Base-by-base conservation (phyloP, 2,888 invertebrate species). In the Andrena chrysosceles region DNA sequence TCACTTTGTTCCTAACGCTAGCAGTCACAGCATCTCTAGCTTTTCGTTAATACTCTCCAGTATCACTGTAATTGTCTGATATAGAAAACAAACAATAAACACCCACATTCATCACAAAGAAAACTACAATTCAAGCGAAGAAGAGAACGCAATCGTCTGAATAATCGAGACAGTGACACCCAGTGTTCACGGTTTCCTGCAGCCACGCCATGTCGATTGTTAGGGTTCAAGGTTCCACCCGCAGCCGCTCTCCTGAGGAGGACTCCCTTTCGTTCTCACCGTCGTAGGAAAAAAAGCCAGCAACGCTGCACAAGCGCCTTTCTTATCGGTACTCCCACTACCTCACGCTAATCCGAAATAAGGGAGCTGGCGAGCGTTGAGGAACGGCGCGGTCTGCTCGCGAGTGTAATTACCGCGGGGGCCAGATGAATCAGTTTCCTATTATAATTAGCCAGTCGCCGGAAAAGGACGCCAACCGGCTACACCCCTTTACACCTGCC, bases 201-300 rank as follows among this genome's bases (percentile, higher is more conserved):
- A 75, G 73, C 71, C 70, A 56, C 71, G 56, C 62, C 67, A 48
- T 48, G 48, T 31, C 59, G 56, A 42, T 48, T 29, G 59, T 59
- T 26, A 54, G 60, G 68, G 86, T 87, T 87, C 86, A 86, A 84
- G 86, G 88, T 84, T 79, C 35, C 79, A 59, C 69, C 42, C 49
- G 26, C 23, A 62, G 20, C 31, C 66, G 10, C 60, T 26, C 70
- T 75, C 59, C 48, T 33, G 80, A 73, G 81, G 66, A 78, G 84
- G 74, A 80, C 77, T 81, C 68, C 59, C 80, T 85, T 75, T 83
- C 77, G 31, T 81, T 83, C 71, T 86, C 76, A 64, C 76, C 68
- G 71, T 42, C 42, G 77, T 48, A 31, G 6, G 82, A 80, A 76
- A 76, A 68, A 69, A 16, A 67, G 23, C 7, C n/a, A 23, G 31